These are phyloP conservation scores for Phyllopteryx taeniolatus DNA, from an alignment of 2,113 vertebrate species.

Conservation along the genomic window DNA sequence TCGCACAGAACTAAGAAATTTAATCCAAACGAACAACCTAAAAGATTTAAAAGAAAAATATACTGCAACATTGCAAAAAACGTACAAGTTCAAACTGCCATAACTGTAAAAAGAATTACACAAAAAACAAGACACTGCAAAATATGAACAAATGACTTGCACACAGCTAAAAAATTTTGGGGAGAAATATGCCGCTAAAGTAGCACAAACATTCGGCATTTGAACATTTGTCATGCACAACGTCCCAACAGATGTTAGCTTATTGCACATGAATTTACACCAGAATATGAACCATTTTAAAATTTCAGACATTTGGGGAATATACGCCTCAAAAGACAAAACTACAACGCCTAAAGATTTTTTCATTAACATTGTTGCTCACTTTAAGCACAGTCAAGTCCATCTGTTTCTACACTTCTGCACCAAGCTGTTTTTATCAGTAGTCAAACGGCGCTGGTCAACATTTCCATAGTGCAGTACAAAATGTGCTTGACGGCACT, in stretches of 20 bases:
- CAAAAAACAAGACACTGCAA: no score
- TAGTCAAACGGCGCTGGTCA: constrained; percentile 19
- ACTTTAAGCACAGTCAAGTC: constrained; percentile 31
- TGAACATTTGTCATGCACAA: not conserved
- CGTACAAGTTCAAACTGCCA: no score
- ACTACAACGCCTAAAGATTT: not conserved
- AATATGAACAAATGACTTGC: no score
- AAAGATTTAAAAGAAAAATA: no score
- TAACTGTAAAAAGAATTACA: no score
- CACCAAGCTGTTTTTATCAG: constrained; percentile 43
- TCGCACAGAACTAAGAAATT: no score
- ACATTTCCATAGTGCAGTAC: constrained; percentile 3
- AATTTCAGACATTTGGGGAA: not conserved
- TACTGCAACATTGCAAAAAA: no score
- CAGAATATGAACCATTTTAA: not conserved
- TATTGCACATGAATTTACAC: not conserved
- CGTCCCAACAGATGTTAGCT: not conserved
- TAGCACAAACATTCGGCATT: not conserved
- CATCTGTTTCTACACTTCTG: constrained; percentile 43
- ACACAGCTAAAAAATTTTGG: no score
- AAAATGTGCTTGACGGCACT: constrained; percentile 6
- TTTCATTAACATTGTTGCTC: constrained; percentile 2
- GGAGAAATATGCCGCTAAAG: not conserved
- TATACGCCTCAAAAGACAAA: not conserved
- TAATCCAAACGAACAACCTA: no score